phyloP scores from a whole-genome alignment of 2,113 vertebrate species.

The Ondatra zibethicus region DNA sequence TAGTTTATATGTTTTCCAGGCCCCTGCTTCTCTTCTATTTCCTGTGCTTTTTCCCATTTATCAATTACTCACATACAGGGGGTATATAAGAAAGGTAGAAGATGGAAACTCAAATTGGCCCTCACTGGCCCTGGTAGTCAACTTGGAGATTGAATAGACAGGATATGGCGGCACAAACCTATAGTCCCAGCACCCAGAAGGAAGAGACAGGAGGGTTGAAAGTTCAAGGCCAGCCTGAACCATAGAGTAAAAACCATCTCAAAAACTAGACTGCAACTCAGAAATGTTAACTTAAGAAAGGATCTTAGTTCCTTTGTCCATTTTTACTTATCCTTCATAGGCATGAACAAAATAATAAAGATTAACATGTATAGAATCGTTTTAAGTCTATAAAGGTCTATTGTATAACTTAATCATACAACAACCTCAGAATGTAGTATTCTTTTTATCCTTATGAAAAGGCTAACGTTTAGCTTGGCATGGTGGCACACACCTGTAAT shows the following conservation, averaged over 20 bases:
- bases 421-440: background rate
- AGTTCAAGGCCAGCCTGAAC: background rate
- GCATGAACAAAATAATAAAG: background rate
- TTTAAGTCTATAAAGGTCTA: background rate
- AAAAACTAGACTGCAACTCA: background rate
- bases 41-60: conserved; percentile 1
- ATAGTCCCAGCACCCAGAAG: background rate
- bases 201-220: background rate
- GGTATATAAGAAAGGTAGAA: background rate
- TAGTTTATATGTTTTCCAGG: background rate
- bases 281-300: background rate
- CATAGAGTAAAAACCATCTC: background rate
- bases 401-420: background rate
- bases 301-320: background rate
- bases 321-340: conserved; percentile 37
- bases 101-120: conserved; percentile 11
- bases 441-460: conserved; percentile 5
- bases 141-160: background rate
- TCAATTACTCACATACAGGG: background rate
- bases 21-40: background rate
- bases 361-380: background rate
- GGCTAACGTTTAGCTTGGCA: background rate
- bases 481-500: background rate
- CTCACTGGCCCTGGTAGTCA: background rate
- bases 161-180: background rate